Conservation (phyloP, 2,797 vertebrate species). For the Gallinago stenura region DNA sequence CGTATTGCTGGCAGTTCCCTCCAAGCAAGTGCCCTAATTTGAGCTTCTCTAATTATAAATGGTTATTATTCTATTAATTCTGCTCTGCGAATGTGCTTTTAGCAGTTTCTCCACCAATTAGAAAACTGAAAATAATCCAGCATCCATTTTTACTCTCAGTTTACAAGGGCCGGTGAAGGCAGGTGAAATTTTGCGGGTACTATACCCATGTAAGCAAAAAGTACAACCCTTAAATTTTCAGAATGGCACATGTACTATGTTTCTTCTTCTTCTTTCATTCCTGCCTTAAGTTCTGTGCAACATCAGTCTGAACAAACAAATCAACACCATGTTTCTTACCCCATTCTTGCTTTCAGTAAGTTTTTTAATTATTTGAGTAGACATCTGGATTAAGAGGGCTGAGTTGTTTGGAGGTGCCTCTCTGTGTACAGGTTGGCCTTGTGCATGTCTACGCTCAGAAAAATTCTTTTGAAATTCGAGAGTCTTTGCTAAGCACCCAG, state of each 20-base stretch:
- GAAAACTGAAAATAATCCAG: neutral
- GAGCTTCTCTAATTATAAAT: neutral
- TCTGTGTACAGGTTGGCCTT: neutral
- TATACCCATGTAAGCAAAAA: neutral
- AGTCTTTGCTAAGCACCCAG: neutral
- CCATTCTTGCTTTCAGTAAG: neutral
- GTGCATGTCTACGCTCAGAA: neutral
- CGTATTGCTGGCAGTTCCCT: neutral
- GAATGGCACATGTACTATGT: rapidly evolving
- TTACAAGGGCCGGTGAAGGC: neutral
- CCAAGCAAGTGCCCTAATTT: neutral
- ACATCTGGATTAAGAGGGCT: neutral
- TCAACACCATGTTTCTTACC: neutral
- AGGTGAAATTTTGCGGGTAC: neutral
- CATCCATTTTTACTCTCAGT: neutral
- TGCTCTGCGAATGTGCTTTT: neutral
- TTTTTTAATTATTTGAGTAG: neutral
- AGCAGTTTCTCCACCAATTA: neutral
- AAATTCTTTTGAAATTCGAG: neutral
- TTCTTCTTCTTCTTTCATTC: neutral
- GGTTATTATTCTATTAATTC: neutral
- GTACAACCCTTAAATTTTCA: neutral
- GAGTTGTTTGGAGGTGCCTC: neutral
- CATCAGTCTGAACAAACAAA: neutral
- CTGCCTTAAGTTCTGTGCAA: neutral